A percentile compares a stretch with the other conserved stretches of the same genome.
Conservation (phyloP, 64 coral and sea anemone genomes). For the Exaiptasia diaphana region DNA sequence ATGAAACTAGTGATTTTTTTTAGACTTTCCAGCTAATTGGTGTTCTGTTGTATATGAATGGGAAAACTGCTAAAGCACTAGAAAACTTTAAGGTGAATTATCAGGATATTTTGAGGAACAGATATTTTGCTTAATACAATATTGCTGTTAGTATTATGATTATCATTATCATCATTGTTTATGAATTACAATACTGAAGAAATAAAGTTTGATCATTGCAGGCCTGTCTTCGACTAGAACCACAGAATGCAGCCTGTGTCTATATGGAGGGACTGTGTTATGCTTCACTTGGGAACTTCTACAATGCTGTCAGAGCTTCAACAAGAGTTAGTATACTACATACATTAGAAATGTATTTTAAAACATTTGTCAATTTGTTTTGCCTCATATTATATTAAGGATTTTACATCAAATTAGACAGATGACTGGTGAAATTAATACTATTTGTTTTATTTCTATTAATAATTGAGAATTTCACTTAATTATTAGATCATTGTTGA, state of each 20-base stretch:
- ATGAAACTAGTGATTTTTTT: not conserved
- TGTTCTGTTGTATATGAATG: conserved; percentile 73
- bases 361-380: not conserved
- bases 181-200: too few relatives aligned
- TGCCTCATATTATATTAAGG: not conserved
- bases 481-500: not conserved
- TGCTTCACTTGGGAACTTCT: conserved; percentile 74
- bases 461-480: not conserved
- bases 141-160: too few relatives aligned
- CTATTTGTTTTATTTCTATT: not conserved
- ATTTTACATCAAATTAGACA: not conserved
- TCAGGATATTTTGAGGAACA: too few relatives aligned
- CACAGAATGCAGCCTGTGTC: conserved; percentile 62
- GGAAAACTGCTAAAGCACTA: conserved; percentile 44
- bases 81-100: conserved; percentile 75
- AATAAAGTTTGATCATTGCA: not conserved
- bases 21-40: conserved; percentile 81
- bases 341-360: not conserved
- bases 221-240: conserved; percentile 71
- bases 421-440: not conserved
- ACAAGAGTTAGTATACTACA: conserved; percentile 61
- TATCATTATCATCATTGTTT: not conserved
- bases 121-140: not conserved
- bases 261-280: conserved; percentile 84
- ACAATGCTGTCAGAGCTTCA: conserved; percentile 73